phyloP scores from a whole-genome alignment of 2,888 invertebrate genomes.

The Sialis fuliginosa region DNA sequence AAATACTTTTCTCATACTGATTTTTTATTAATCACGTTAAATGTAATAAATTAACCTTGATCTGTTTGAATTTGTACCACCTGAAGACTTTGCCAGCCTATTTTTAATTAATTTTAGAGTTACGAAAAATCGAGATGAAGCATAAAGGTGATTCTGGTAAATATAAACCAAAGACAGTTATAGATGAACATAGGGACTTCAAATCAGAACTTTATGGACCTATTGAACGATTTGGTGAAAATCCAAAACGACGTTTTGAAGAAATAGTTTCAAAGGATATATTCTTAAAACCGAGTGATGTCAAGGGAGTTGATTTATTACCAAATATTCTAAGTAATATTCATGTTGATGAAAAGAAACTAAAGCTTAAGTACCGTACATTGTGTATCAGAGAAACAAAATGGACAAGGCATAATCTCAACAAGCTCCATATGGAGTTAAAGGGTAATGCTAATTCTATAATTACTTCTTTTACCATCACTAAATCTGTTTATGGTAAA shows the following conservation, averaged over 20 bases:
- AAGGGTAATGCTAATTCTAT: slow-evolving; percentile 23
- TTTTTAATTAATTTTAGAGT: slow-evolving; percentile 17
- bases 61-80: too few species aligned
- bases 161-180: slow-evolving; percentile 27
- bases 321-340: too few species aligned
- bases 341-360: too few species aligned
- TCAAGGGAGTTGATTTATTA: too few species aligned
- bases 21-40: too few species aligned
- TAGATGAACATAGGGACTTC: slow-evolving; percentile 33
- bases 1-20: too few species aligned
- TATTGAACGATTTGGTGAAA: slow-evolving; percentile 41
- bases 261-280: slow-evolving; percentile 22
- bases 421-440: slow-evolving; percentile 37
- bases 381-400: slow-evolving; percentile 42
- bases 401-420: slow-evolving; percentile 44
- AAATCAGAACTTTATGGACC: slow-evolving; percentile 46
- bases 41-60: too few species aligned
- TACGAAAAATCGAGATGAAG: slow-evolving; percentile 30
- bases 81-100: slow-evolving; percentile 7
- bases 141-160: slow-evolving; percentile 22
- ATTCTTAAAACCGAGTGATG: too few species aligned
- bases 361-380: slow-evolving; percentile 12
- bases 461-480: too few species aligned
- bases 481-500: too few species aligned
- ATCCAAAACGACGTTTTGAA: slow-evolving; percentile 41